Evolutionary conservation across 2,797 vertebrate species (phyloP).

Genomic region (Melanotaenia pygmaea): DNA sequence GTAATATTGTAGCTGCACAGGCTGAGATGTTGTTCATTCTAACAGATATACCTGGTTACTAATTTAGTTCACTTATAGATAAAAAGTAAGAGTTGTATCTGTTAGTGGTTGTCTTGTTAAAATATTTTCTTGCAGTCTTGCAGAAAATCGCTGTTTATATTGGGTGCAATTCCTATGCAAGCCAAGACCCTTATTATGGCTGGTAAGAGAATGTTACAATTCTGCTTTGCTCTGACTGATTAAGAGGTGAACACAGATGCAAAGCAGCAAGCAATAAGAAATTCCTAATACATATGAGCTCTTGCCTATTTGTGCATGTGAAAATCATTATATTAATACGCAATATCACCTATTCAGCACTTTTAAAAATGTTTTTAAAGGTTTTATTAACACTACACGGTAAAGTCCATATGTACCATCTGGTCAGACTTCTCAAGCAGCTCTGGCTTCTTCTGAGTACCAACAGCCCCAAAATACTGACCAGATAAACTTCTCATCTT

Average conservation of each 20-base stretch:
- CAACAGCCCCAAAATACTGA: constrained; percentile 13
- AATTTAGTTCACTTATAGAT: not conserved
- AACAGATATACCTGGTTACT: constrained; percentile 14
- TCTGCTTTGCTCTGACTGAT: constrained; percentile 11
- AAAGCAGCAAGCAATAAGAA: constrained; percentile 13
- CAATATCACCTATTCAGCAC: constrained; percentile 8
- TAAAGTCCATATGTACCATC: constrained; percentile 4
- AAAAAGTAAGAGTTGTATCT: not conserved
- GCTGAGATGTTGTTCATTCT: not conserved
- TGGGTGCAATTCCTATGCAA: not conserved
- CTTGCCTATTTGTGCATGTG: not conserved
- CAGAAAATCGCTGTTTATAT: not conserved
- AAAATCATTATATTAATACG: constrained; percentile 22
- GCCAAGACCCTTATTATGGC: not conserved
- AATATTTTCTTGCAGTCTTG: not conserved
- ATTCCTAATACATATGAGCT: not conserved
- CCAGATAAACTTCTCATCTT: constrained; percentile 43
- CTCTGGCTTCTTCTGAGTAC: constrained; percentile 33
- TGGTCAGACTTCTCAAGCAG: constrained; percentile 9
- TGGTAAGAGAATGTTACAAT: not conserved
- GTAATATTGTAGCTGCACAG: constrained; percentile 38
- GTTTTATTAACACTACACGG: constrained; percentile 14
- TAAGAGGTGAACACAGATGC: not conserved
- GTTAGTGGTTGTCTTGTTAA: not conserved
- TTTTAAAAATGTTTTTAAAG: constrained; percentile 7